phyloP scores from a whole-genome alignment of 2,797 vertebrate genomes.

The Diplodus sargus region DNA sequence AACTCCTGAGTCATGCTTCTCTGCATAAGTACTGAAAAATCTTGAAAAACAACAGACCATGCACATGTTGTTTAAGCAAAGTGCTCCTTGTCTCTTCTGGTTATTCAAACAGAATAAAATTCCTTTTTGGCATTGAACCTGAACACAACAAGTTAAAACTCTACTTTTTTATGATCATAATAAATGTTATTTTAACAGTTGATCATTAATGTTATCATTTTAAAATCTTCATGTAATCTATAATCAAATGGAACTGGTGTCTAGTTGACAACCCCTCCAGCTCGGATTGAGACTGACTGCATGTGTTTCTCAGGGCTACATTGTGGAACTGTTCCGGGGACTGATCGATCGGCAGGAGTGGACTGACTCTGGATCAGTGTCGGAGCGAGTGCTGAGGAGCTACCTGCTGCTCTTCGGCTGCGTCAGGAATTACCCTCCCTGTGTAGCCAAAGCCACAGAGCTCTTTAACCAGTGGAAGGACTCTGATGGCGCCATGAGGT shows the following conservation, averaged over 20 bases:
- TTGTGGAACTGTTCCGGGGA: conserved; percentile 86
- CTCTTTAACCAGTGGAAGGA: conserved; percentile 89
- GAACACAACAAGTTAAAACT: background rate
- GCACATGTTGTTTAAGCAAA: background rate
- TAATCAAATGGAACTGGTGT: too few relatives aligned
- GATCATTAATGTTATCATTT: background rate
- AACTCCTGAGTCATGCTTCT: background rate
- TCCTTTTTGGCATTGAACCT: background rate
- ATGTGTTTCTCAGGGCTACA: conserved; percentile 84
- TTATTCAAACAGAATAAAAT: conserved; percentile 8
- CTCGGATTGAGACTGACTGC: background rate
- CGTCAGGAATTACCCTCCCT: conserved; percentile 85
- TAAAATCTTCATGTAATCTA: too few relatives aligned
- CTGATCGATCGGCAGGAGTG: conserved; percentile 90
- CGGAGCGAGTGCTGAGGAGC: conserved; percentile 87
- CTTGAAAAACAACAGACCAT: background rate
- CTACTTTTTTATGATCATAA: background rate
- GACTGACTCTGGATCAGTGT: conserved; percentile 88
- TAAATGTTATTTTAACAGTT: background rate
- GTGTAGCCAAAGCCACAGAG: conserved; percentile 84
- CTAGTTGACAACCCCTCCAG: background rate
- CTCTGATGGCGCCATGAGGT: conserved; percentile 89
- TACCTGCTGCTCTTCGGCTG: conserved; percentile 88
- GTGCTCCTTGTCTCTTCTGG: background rate
- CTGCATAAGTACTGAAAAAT: background rate